A percentile compares a stretch with the other conserved stretches of the same genome.
These are phyloP conservation scores for Suillia variegata DNA, from an alignment of 2,888 invertebrate genomes.

Conservation along the genomic window DNA sequence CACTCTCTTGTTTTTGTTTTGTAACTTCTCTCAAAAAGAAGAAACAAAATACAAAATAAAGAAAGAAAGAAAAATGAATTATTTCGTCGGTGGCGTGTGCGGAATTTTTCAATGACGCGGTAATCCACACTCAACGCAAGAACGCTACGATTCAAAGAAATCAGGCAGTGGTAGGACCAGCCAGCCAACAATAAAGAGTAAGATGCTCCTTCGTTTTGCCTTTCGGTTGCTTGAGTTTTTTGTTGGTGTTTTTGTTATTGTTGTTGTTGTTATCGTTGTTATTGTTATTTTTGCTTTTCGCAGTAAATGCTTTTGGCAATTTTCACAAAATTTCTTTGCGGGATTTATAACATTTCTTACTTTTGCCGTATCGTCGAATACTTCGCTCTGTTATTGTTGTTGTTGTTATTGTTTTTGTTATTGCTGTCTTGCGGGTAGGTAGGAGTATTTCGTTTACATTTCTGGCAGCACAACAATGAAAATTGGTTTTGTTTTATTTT, in stretches of 20 bases:
- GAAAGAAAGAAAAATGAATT: background rate
- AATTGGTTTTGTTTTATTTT: too few relatives aligned
- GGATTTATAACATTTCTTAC: constrained; percentile 6
- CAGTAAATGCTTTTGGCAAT: constrained; percentile 27
- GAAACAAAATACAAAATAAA: too few relatives aligned
- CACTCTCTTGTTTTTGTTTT: background rate
- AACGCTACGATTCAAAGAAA: background rate
- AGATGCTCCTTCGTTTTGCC: background rate
- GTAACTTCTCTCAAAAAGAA: background rate
- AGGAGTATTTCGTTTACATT: too few relatives aligned
- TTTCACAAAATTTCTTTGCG: constrained; percentile 23
- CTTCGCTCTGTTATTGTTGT: too few relatives aligned
- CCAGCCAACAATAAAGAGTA: constrained; percentile 1
- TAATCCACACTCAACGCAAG: background rate
- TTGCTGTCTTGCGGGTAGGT: background rate
- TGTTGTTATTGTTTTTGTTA: constrained; percentile 18
- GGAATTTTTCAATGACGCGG: background rate
- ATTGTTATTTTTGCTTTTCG: background rate
- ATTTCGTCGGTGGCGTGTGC: background rate
- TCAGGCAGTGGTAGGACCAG: background rate
- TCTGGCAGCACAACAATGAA: constrained; percentile 46
- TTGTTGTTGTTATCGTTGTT: background rate
- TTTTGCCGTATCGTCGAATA: constrained; percentile 29
- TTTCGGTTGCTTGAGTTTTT: background rate
- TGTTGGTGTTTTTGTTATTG: background rate